Evolutionary conservation across 2,113 vertebrate species (phyloP).

Genomic region (Nicator chloris): DNA sequence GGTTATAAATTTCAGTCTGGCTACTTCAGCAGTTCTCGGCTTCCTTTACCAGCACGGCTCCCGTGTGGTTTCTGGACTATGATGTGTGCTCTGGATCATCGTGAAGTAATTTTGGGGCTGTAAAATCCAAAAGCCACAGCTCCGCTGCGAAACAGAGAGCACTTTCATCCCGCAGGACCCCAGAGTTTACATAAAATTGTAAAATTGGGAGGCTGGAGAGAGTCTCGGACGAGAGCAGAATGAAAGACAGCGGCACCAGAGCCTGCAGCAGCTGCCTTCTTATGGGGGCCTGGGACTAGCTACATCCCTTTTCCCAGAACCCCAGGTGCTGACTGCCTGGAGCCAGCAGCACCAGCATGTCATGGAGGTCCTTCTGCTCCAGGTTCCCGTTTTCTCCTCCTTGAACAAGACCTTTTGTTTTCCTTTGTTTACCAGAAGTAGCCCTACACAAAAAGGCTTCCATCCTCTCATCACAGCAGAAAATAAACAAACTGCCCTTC

Average conservation of each 20-base stretch:
- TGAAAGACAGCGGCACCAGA: not conserved
- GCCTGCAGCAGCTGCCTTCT: not conserved
- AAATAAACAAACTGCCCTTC: not conserved
- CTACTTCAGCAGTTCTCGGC: conserved; percentile 62
- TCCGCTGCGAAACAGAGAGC: conserved; percentile 53
- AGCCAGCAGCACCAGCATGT: not conserved
- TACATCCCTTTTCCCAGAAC: not conserved
- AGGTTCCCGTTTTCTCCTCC: not conserved
- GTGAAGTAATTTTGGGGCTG: conserved; percentile 66
- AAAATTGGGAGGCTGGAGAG: conserved; percentile 53
- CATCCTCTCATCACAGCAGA: not conserved
- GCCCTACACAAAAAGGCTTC: not conserved
- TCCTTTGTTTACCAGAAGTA: not conserved
- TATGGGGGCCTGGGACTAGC: too few species aligned
- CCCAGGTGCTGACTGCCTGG: not conserved
- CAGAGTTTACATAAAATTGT: conserved; percentile 50
- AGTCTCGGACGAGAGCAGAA: not conserved
- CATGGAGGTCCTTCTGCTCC: not conserved
- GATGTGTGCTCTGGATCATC: conserved; percentile 71
- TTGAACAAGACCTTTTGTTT: not conserved
- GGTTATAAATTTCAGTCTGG: conserved; percentile 74
- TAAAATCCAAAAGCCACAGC: conserved; percentile 69
- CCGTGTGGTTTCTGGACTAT: conserved; percentile 65
- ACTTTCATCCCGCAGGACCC: conserved; percentile 58
- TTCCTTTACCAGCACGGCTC: conserved; percentile 57